phyloP scores from a whole-genome alignment of 2,113 vertebrate genomes.

The Corydoras maculifer region DNA sequence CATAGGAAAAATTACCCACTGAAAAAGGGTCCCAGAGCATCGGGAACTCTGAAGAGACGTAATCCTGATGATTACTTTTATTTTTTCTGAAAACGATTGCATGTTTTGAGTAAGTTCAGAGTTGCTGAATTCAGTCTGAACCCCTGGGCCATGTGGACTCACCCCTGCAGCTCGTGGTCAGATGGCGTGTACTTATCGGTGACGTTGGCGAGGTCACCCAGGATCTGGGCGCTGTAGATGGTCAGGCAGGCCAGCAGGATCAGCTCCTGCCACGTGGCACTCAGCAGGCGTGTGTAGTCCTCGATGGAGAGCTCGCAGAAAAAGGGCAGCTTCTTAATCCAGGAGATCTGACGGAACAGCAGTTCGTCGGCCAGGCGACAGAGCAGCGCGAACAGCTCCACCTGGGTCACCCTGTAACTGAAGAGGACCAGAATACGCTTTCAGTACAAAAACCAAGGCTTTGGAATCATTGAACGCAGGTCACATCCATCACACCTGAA shows the following conservation, averaged over 20 bases:
- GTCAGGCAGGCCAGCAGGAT: conserved; percentile 94
- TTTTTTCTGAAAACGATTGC: too few relatives aligned
- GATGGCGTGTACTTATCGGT: conserved; percentile 94
- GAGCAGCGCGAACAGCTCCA: conserved; percentile 91
- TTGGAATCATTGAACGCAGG: not conserved
- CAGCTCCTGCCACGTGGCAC: conserved; percentile 96
- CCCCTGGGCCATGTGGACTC: conserved; percentile 46
- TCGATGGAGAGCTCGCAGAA: conserved; percentile 97
- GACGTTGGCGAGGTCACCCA: conserved; percentile 88
- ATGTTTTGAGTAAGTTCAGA: too few relatives aligned
- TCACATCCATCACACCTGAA: not conserved
- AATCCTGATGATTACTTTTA: too few relatives aligned
- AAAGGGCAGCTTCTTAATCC: conserved; percentile 98
- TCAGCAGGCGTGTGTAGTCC: conserved; percentile 96
- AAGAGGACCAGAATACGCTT: not conserved
- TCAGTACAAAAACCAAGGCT: too few relatives aligned
- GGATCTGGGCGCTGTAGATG: conserved; percentile 93
- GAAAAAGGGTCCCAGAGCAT: too few relatives aligned
- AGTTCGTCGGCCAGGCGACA: conserved; percentile 95
- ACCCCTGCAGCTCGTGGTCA: conserved; percentile 93
- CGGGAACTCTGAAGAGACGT: too few relatives aligned
- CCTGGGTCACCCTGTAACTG: conserved; percentile 95
- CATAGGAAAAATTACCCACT: too few relatives aligned
- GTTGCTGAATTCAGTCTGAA: not conserved
- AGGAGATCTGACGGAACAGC: conserved; percentile 95